A percentile compares a stretch with the other conserved stretches of the same genome.
Evolutionary conservation across 2,113 vertebrate genomes (phyloP).

Genomic region (Semnornis frantzii): DNA sequence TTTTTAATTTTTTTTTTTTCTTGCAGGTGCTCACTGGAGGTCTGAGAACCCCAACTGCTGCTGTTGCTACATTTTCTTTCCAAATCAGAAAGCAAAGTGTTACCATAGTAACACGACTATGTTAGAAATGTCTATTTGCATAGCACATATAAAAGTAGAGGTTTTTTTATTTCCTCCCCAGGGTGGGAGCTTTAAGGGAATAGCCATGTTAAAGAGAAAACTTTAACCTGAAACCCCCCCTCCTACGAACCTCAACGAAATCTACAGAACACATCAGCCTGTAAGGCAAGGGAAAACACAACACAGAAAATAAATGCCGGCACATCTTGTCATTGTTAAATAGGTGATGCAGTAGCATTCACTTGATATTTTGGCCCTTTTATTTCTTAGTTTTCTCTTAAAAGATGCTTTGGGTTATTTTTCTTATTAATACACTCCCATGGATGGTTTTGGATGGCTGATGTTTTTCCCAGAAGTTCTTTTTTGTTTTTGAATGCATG

Average conservation of each 20-base stretch:
- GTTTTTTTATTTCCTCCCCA: slow-evolving; percentile 57
- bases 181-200: slow-evolving; percentile 38
- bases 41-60: slow-evolving; percentile 78
- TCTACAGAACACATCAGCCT: slow-evolving; percentile 72
- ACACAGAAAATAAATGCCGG: slow-evolving; percentile 62
- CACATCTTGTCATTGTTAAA: slow-evolving; percentile 55
- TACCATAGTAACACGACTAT: slow-evolving; percentile 86
- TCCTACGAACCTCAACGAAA: slow-evolving; percentile 54
- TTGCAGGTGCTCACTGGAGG: slow-evolving; percentile 74
- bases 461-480: slow-evolving; percentile 68
- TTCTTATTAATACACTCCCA: slow-evolving; percentile 41
- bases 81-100: slow-evolving; percentile 85
- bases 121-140: slow-evolving; percentile 85
- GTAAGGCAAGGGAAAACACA: slow-evolving; percentile 73
- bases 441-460: slow-evolving; percentile 78
- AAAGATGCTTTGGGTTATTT: slow-evolving; percentile 65
- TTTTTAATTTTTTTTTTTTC: not conserved
- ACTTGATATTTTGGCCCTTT: slow-evolving; percentile 57
- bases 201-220: slow-evolving; percentile 56
- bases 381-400: slow-evolving; percentile 66
- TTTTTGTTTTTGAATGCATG: slow-evolving; percentile 10
- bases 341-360: slow-evolving; percentile 14
- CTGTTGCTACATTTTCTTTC: slow-evolving; percentile 81
- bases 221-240: slow-evolving; percentile 30
- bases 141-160: slow-evolving; percentile 82